These are phyloP conservation scores for Spongia lamella DNA, from an alignment of 37 sponge, comb jelly and placozoan species.

Conservation along the genomic window DNA sequence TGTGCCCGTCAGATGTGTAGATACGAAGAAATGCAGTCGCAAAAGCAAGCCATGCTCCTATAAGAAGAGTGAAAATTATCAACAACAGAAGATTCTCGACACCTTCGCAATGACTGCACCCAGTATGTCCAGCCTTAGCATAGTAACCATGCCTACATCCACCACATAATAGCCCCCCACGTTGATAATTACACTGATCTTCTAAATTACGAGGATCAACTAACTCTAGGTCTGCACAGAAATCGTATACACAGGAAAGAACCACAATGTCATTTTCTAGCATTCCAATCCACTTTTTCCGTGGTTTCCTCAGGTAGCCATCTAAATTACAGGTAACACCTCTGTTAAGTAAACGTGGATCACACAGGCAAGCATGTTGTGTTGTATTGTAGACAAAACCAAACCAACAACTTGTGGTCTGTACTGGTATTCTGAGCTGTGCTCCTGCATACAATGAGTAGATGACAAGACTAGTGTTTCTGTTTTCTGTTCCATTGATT, in stretches of 20 bases:
- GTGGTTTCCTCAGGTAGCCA: background rate
- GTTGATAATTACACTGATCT: constrained; percentile 35
- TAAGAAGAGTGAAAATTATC: too few relatives aligned
- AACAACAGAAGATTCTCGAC: too few relatives aligned
- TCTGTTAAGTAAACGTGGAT: too few relatives aligned
- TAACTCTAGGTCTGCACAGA: background rate
- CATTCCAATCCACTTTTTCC: too few relatives aligned
- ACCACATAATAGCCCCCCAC: constrained; percentile 49
- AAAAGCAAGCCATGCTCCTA: too few relatives aligned
- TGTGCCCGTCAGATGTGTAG: too few relatives aligned
- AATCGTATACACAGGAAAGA: constrained; percentile 10
- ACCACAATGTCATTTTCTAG: background rate
- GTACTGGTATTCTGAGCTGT: background rate
- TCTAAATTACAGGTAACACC: constrained; percentile 1
- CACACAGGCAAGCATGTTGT: background rate
- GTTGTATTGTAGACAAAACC: background rate
- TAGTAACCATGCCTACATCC: constrained; percentile 16
- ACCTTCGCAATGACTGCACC: constrained; percentile 13
- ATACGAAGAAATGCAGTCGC: too few relatives aligned
- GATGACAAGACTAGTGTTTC: too few relatives aligned
- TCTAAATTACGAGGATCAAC: background rate
- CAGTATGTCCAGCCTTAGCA: constrained; percentile 14
- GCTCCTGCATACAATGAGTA: too few relatives aligned
- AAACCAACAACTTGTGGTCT: too few relatives aligned
- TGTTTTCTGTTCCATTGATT: too few relatives aligned